These are phyloP conservation scores for Enhydra lutris DNA, from an alignment of 2,113 vertebrate genomes.

Conservation along the genomic window DNA sequence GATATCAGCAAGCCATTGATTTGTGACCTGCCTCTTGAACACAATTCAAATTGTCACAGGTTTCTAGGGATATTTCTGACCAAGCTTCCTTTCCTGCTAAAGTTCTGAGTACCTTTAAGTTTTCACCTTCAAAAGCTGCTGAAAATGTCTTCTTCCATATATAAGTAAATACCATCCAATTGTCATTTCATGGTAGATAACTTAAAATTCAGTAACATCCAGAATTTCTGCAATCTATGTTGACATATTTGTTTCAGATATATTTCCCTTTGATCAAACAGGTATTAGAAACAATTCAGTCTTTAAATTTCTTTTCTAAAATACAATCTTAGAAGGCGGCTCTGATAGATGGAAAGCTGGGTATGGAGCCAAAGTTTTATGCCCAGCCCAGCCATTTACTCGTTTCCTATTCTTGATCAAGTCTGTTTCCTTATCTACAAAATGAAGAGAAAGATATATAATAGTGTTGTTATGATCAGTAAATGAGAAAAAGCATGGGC, in stretches of 20 bases:
- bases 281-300: neutral
- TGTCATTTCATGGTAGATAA: neutral
- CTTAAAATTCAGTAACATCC: conserved; percentile 26
- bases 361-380: neutral
- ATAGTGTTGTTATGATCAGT: neutral
- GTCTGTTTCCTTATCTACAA: neutral
- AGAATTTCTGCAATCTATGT: neutral
- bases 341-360: neutral
- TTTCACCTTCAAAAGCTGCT: neutral
- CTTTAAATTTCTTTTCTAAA: neutral
- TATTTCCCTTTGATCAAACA: neutral
- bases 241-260: neutral
- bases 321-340: neutral
- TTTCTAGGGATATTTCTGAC: conserved; percentile 5
- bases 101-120: neutral
- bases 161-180: neutral
- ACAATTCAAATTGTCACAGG: conserved; percentile 37
- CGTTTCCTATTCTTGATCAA: neutral
- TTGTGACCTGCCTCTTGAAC: conserved; percentile 30
- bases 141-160: neutral
- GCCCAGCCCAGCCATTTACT: neutral
- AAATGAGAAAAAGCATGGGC: neutral
- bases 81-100: neutral
- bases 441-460: neutral
- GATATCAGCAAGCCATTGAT: neutral